Base-by-base conservation (phyloP, 2,888 invertebrate species). In the Drosophila nigricruria region DNA sequence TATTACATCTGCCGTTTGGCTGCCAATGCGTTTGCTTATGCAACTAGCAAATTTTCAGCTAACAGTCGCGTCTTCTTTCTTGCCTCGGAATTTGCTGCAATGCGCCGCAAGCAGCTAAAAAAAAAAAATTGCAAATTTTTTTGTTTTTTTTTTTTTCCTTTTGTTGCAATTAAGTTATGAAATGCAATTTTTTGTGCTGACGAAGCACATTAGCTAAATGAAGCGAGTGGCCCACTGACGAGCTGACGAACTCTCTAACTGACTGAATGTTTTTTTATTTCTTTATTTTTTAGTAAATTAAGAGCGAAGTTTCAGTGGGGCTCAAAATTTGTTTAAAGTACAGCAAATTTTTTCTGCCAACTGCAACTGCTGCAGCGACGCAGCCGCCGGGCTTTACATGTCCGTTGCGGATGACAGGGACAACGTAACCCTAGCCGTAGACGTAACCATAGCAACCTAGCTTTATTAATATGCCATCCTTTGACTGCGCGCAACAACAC, bases 101-200 rank as follows among this genome's bases (percentile, higher is more conserved):
- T 62, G 65, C 60, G 65, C 58, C 50, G 30, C 63, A 40, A 40
- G 58, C 72, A 72, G 56, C 54, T 20, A 70, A 64, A 69, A n/a
- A 49, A 36, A 70, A 65, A 72, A 50, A 42, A 49, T 50, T 62
- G 14, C 63, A 60, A 59, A 49, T 34, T 47, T 42, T 49, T 36
- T 49, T 25, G 16, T n/a, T 6, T 5, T 50, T 36, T 47, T 38
- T 47, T 20, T 42, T 3, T 0, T 6, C 9, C 69, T 64, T 71
- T 65, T 60, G 66, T 56, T 70, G 87, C 83, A 73, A 84, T 82
- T 77, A 73, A 73, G 63, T 84, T 84, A 89, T 88, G 89, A 84
- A 84, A 84, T 89, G 52, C 58, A 68, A 2, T 23, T 36, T 36
- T 53, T 25, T 81, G 58, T 53, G 89, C 89, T 89, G 89, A 89